phyloP scores from a whole-genome alignment of 2,888 invertebrate genomes.

The Chloroclysta siterata region DNA sequence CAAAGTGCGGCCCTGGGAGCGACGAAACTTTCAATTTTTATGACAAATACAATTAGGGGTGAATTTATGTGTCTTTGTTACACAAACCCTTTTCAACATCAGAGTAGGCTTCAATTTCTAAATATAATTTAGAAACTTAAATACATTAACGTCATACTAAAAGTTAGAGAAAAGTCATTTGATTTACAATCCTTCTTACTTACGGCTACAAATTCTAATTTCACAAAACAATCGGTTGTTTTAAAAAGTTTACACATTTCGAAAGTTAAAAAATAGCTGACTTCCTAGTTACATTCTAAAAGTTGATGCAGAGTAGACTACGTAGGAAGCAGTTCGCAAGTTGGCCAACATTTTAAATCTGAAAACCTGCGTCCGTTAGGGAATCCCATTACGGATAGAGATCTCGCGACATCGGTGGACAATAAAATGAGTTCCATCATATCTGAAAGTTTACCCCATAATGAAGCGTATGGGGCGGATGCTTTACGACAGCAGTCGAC shows the following conservation, averaged over 20 bases:
- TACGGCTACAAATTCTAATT: constrained; percentile 24
- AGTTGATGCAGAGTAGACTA: constrained; percentile 53
- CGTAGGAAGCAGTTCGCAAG: constrained; percentile 56
- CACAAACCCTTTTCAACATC: constrained; percentile 58
- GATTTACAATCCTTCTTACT: constrained; percentile 21
- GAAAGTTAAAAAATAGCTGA: constrained; percentile 44
- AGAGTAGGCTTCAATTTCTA: constrained; percentile 58
- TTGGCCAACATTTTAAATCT: constrained; percentile 58
- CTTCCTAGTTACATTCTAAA: constrained; percentile 45
- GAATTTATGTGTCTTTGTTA: constrained; percentile 74
- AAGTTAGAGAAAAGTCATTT: constrained; percentile 8
- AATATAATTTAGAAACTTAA: constrained; percentile 58
- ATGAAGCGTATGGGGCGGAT: constrained; percentile 85
- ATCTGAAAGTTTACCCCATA: constrained; percentile 84
- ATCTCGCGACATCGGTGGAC: constrained; percentile 84
- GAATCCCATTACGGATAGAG: constrained; percentile 81
- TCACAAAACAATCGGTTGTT: constrained; percentile 25
- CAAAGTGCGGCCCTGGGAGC: constrained; percentile 70
- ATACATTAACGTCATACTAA: constrained; percentile 47
- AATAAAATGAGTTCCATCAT: constrained; percentile 84
- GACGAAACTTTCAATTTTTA: constrained; percentile 82
- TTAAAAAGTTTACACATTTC: constrained; percentile 33
- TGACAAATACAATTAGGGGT: constrained; percentile 80
- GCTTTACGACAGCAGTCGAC: constrained; percentile 83
- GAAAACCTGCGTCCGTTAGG: constrained; percentile 52